Evolutionary conservation across 1,140 invertebrate species (phyloP).

Genomic region (Agrypnia vestita): DNA sequence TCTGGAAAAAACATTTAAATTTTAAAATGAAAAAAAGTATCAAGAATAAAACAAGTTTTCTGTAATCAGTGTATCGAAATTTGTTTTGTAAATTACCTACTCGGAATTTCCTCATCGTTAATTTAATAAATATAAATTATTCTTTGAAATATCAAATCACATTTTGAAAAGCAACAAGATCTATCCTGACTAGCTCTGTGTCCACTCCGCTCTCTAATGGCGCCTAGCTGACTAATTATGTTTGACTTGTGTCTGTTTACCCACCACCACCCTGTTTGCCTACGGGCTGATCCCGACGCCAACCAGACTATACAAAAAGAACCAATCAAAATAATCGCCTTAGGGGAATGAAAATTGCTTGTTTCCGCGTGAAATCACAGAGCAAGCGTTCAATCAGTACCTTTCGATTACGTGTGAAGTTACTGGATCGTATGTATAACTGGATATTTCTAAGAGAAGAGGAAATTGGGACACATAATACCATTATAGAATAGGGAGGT

Average conservation of each 20-base stretch:
- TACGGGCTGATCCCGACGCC: not conserved
- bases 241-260: constrained; percentile 44
- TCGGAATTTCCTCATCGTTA: too few species aligned
- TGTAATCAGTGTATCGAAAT: too few species aligned
- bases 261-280: constrained; percentile 35
- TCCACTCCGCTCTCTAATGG: constrained; percentile 38
- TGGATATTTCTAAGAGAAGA: not conserved
- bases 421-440: not conserved
- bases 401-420: not conserved
- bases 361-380: not conserved
- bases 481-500: constrained; percentile 26
- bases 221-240: constrained; percentile 45
- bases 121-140: too few species aligned
- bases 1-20: too few species aligned
- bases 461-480: constrained; percentile 25
- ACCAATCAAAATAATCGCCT: not conserved
- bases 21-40: too few species aligned
- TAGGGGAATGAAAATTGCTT: not conserved
- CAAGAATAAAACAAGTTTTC: too few species aligned
- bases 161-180: constrained; percentile 21
- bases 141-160: too few species aligned
- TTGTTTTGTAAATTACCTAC: too few species aligned
- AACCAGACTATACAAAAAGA: not conserved
- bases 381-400: not conserved
- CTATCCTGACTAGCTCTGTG: constrained; percentile 17